Base-by-base conservation (phyloP, 2,113 vertebrate genomes). In the Leptocoma aspasia region DNA sequence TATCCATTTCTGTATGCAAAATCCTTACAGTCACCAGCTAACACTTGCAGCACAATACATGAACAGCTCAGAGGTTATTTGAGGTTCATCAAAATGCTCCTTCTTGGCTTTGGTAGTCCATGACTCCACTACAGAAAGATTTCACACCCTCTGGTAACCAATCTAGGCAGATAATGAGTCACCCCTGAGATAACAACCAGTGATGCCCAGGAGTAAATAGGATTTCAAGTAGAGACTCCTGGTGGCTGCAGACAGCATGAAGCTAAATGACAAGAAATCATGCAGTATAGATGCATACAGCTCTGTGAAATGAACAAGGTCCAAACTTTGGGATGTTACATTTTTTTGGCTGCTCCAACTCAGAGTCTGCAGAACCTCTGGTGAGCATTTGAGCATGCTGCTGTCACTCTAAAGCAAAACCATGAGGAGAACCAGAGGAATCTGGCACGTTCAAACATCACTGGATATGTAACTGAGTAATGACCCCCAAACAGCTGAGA, bases 11-110 rank as follows among this genome's bases (percentile, higher is more conserved):
- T 53, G 37, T 60, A 87, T 89, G 73, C 78, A 94, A 89, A 97
- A 82, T 11, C 21, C 70, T 89, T 80, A 28, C 8, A 91, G 50
- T 54, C 49, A 84, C 33, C 78, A 90, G 93, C 92, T 92, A 94
- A 47, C 42, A 52, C 59, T 80, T 3, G 21, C 57, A 94, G 65
- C 66, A 89, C 66, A 90, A 66, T 35, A 94, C 33, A 37, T 44
- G 86, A 92, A 91, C 70, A 91, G 54, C 91, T 84, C 78, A 50
- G 73, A 87, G 95, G 94, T 95, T 94, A 95, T 94, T 91, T 89
- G 54, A 94, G 94, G 92, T 94, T 78, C 89, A 86, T 13, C 79
- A 88, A 75, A 95, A 95, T 86, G 85, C 84, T 90, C 59, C 66
- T 68, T 64, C 73, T 84, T 92, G 94, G 78, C 84, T 91, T 82